Base-by-base conservation (phyloP, 1,140 invertebrate species). In the Lasioglossum baleicum region DNA sequence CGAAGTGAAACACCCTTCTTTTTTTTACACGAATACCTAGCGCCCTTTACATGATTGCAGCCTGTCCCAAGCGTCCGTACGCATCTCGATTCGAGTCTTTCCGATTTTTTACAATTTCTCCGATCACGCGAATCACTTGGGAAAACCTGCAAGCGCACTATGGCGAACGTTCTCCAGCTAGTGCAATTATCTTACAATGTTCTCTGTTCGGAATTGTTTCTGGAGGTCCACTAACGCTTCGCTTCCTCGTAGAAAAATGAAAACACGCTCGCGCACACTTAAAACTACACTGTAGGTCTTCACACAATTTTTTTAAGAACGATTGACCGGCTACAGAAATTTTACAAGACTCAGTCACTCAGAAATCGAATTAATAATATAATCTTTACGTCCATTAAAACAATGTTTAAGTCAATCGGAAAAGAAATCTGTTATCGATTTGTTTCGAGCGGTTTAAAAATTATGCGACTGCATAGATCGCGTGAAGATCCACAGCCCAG, bases 191-290 rank as follows among this genome's bases (percentile, higher is more conserved):
- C 20, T 70, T 77, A 70, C 66, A 77, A 6, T 20, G 67, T 53
- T 22, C 56, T 69, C 48, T 48, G 51, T 61, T 31, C 35, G 56
- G 64, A 68, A 31, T 58, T 20, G 17, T 26, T 20, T 20, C 40
- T 7, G 44, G 35, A 20, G 60, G 22, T 35, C 26, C n/a, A 26
- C 20, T 31, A 61, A 76, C 56, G 60, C 20, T 56, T 70, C 66
- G 22, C 66, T 68, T 17, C 26, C 44, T 53, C 66, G 75, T 77
- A 77, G 75, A 77, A 77, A 77, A 77, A 68, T 77, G 75, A 68
- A 77, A 77, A 77, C 67, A 70, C 75, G 75, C 42, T 58, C 74
- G 42, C 74, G 67, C 58, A 75, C 67, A 56, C 42, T 60, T 40
- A 44, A 6, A 10, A 1, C 7, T 22, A 8, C 10, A 10, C 44